A percentile compares a stretch with the other conserved stretches of the same genome.
Conservation (phyloP, 2,113 vertebrate species). For the Xiphias gladius region DNA sequence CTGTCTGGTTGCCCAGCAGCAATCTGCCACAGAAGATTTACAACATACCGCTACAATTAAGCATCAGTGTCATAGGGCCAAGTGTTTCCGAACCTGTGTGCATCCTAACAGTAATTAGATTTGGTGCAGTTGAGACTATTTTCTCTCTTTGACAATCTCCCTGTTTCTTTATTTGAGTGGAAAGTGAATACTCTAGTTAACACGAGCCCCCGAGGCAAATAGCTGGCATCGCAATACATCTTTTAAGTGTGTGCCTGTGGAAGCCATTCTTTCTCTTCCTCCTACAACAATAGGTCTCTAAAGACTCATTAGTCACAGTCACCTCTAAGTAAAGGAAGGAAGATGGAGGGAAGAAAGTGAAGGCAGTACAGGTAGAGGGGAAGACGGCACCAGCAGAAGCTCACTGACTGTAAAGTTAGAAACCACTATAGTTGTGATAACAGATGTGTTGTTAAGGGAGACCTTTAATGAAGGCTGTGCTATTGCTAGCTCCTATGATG, state of each 20-base stretch:
- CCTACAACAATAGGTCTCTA: constrained; percentile 79
- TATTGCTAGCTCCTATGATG: not conserved
- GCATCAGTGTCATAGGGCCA: constrained; percentile 46
- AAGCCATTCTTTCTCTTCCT: constrained; percentile 70
- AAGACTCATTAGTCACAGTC: constrained; percentile 83
- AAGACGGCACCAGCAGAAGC: constrained; percentile 35
- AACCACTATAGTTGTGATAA: not conserved
- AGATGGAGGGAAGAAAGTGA: constrained; percentile 42
- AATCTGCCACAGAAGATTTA: constrained; percentile 51
- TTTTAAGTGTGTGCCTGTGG: constrained; percentile 72
- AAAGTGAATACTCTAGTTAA: constrained; percentile 81
- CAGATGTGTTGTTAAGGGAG: not conserved
- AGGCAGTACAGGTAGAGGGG: constrained; percentile 12
- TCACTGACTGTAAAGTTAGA: constrained; percentile 18
- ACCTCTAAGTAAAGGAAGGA: constrained; percentile 70
- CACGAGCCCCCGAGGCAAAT: constrained; percentile 77
- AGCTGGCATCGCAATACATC: constrained; percentile 74
- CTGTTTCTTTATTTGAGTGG: constrained; percentile 76
- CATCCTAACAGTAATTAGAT: constrained; percentile 67
- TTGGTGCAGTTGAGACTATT: constrained; percentile 47
- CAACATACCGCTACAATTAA: constrained; percentile 56
- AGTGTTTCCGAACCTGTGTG: constrained; percentile 58
- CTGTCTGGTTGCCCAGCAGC: constrained; percentile 53
- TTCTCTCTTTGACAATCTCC: constrained; percentile 66
- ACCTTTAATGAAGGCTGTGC: not conserved